Evolutionary conservation across 2,113 vertebrate species (phyloP).

Genomic region (Ciconia maguari): DNA sequence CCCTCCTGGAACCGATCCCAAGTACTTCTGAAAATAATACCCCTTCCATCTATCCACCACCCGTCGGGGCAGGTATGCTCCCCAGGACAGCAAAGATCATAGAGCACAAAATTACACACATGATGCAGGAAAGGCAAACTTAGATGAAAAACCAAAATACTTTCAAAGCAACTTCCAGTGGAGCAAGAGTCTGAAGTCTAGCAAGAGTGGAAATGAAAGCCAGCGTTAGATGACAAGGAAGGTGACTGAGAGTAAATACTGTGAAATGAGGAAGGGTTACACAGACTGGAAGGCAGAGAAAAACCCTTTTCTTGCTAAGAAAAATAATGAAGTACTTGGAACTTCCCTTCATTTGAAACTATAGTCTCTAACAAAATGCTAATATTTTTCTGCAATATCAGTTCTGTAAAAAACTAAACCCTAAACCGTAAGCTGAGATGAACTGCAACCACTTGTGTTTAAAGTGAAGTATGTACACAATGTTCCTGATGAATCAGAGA

Average conservation of each 20-base stretch:
- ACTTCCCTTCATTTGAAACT: not conserved
- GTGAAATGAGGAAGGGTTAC: not conserved
- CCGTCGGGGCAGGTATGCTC: not conserved
- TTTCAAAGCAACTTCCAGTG: conserved; percentile 27
- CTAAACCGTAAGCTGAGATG: not conserved
- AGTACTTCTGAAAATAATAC: not conserved
- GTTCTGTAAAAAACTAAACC: not conserved
- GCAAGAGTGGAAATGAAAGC: conserved; percentile 36
- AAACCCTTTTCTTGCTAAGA: not conserved
- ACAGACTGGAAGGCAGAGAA: not conserved
- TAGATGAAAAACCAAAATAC: not conserved
- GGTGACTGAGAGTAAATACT: not conserved
- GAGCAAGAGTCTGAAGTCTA: conserved; percentile 12
- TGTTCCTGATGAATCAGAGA: not conserved
- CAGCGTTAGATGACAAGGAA: not conserved
- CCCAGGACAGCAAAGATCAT: not conserved
- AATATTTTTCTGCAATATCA: not conserved
- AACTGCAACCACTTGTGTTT: not conserved
- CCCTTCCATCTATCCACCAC: not conserved
- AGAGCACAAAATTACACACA: not conserved
- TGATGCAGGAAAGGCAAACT: not conserved
- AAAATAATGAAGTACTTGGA: not conserved
- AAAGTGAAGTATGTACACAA: not conserved
- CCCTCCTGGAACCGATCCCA: not conserved
- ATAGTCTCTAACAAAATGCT: not conserved